phyloP scores from a whole-genome alignment of 2,888 invertebrate genomes.

The Odontothrips loti region DNA sequence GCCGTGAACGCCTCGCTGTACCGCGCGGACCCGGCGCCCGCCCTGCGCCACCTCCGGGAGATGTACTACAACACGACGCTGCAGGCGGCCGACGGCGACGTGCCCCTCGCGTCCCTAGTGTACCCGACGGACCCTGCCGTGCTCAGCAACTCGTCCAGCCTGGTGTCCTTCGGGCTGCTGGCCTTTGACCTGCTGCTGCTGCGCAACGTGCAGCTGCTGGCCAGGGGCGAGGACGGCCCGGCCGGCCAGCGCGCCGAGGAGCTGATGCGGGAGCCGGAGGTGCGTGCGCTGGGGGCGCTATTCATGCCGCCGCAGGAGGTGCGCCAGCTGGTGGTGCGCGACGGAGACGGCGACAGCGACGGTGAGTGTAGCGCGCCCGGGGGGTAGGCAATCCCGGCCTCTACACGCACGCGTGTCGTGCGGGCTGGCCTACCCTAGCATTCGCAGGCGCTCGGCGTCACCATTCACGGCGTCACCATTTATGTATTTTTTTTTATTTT shows the following conservation, averaged over 20 bases:
- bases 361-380: not conserved
- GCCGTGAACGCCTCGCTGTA: constrained; percentile 54
- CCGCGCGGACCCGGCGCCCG: constrained; percentile 51
- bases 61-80: constrained; percentile 51
- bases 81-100: constrained; percentile 44
- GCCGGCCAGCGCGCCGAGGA: constrained; percentile 48
- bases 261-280: constrained; percentile 54
- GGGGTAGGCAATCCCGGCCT: no score
- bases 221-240: constrained; percentile 53
- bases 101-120: constrained; percentile 38
- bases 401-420: no score
- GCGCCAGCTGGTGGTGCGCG: constrained; percentile 45
- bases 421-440: no score
- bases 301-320: constrained; percentile 53
- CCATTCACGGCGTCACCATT: no score
- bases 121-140: constrained; percentile 42
- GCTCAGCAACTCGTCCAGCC: constrained; percentile 49
- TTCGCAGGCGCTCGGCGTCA: no score
- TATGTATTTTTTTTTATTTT: no score
- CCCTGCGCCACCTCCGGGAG: constrained; percentile 52
- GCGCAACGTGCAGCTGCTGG: constrained; percentile 56
- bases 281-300: constrained; percentile 55
- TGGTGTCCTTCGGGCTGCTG: constrained; percentile 55
- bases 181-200: constrained; percentile 56
- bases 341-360: constrained; percentile 30